phyloP scores from a whole-genome alignment of 2,797 vertebrate species.

The Dermochelys coriacea region DNA sequence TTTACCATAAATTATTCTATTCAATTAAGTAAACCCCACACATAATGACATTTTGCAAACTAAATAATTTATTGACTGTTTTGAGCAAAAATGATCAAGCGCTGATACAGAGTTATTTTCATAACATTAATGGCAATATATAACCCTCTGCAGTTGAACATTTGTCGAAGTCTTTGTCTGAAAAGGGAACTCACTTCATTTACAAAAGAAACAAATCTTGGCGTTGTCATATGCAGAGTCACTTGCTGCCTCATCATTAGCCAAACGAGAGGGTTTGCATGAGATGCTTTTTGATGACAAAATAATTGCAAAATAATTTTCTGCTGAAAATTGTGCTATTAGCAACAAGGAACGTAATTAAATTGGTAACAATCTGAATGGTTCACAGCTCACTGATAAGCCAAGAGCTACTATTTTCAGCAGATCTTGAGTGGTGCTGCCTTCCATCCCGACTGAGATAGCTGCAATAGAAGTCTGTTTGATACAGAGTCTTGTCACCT shows the following conservation, averaged over 20 bases:
- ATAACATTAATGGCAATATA: constrained; percentile 75
- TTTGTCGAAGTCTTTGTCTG: constrained; percentile 70
- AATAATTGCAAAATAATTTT: constrained; percentile 55
- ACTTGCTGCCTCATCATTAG: neutral
- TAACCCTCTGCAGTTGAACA: constrained; percentile 41
- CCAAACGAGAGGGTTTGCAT: neutral
- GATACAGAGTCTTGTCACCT: neutral
- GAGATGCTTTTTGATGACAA: constrained; percentile 28
- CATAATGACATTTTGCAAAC: constrained; percentile 87
- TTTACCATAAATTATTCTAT: constrained; percentile 89
- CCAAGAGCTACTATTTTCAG: neutral
- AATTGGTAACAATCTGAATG: constrained; percentile 32
- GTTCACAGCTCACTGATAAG: constrained; percentile 36
- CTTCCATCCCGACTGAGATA: neutral
- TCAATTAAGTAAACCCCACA: constrained; percentile 87
- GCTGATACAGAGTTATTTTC: constrained; percentile 77
- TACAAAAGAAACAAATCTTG: constrained; percentile 57
- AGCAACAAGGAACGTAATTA: constrained; percentile 24
- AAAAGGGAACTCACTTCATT: constrained; percentile 60
- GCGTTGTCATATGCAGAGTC: accelerated
- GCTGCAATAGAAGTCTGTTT: neutral
- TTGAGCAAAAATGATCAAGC: constrained; percentile 77
- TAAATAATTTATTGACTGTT: constrained; percentile 88
- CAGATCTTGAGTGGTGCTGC: neutral
- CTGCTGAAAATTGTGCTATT: constrained; percentile 43